Evolutionary conservation across 1,140 invertebrate species (phyloP).

Genomic region (Thaumatotibia leucotreta): DNA sequence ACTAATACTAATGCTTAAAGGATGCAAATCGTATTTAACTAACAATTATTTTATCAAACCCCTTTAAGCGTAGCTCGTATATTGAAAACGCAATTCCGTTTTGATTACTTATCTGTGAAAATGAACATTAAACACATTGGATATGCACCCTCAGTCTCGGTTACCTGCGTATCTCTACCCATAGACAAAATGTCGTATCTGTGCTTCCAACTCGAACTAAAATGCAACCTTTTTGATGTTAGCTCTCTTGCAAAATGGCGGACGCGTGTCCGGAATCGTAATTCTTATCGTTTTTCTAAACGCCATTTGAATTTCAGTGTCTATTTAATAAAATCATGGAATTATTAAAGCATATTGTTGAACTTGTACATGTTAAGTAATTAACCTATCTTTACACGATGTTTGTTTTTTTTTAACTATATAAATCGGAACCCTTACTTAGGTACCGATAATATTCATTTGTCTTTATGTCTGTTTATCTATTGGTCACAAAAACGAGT

Average conservation of each 20-base stretch:
- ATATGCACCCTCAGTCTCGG: conserved; percentile 20
- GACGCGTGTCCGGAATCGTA: conserved; percentile 54
- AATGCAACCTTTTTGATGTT: neutral
- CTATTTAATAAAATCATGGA: neutral
- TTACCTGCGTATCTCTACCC: conserved; percentile 41
- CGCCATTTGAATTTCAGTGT: conserved; percentile 11
- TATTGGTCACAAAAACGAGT: no score
- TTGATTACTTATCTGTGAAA: conserved; percentile 15
- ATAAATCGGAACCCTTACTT: neutral
- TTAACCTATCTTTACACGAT: neutral
- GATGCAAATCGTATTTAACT: neutral
- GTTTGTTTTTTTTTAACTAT: neutral
- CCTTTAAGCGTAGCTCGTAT: neutral
- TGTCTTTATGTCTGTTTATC: no score
- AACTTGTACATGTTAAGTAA: neutral
- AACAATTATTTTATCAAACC: neutral
- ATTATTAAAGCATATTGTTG: neutral
- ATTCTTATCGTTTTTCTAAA: conserved; percentile 38
- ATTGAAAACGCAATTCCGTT: conserved; percentile 8
- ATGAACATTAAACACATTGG: conserved; percentile 12
- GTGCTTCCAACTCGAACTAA: neutral
- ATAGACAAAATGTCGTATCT: neutral
- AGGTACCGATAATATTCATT: no score
- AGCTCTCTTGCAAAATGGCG: conserved; percentile 59
- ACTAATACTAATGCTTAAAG: no score